These are phyloP conservation scores for Actinia equina DNA, from an alignment of 64 coral and sea anemone genomes.

Conservation along the genomic window DNA sequence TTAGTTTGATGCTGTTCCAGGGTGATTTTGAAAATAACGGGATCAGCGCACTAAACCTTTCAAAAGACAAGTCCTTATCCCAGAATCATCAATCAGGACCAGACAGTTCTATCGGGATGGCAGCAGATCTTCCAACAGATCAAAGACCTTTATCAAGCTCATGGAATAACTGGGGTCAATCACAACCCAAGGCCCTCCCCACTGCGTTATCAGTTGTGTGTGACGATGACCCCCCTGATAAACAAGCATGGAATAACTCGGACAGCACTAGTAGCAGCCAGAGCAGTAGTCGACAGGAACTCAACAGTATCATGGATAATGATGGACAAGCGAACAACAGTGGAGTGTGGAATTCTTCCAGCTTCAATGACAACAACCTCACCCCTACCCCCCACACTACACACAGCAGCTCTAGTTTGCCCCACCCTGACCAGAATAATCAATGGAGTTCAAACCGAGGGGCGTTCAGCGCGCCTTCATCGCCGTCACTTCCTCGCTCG, in stretches of 20 bases:
- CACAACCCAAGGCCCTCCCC: conserved; percentile 48
- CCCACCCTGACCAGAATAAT: conserved; percentile 54
- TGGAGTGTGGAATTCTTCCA: conserved; percentile 70
- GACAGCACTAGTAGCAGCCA: conserved; percentile 96
- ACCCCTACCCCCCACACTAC: conserved; percentile 60
- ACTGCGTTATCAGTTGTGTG: conserved; percentile 56
- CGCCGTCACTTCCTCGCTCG: conserved; percentile 78
- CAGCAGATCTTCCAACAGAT: background rate
- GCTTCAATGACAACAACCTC: conserved; percentile 60
- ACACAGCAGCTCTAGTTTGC: conserved; percentile 31
- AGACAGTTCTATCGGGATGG: background rate
- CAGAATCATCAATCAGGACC: conserved; percentile 28
- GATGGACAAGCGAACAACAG: conserved; percentile 36
- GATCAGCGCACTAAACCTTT: background rate
- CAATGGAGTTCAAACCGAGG: conserved; percentile 76
- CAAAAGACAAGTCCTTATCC: conserved; percentile 21
- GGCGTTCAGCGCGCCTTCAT: conserved; percentile 93
- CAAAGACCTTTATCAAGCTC: conserved; percentile 57
- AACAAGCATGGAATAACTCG: conserved; percentile 94
- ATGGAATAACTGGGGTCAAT: conserved; percentile 73
- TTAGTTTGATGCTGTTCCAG: background rate
- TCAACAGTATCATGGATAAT: conserved; percentile 92
- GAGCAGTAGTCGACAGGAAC: conserved; percentile 93
- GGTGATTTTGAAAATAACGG: background rate
- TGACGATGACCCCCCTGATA: conserved; percentile 68